Conservation (phyloP, 2,113 vertebrate genomes). For the Coregonus clupeaformis region DNA sequence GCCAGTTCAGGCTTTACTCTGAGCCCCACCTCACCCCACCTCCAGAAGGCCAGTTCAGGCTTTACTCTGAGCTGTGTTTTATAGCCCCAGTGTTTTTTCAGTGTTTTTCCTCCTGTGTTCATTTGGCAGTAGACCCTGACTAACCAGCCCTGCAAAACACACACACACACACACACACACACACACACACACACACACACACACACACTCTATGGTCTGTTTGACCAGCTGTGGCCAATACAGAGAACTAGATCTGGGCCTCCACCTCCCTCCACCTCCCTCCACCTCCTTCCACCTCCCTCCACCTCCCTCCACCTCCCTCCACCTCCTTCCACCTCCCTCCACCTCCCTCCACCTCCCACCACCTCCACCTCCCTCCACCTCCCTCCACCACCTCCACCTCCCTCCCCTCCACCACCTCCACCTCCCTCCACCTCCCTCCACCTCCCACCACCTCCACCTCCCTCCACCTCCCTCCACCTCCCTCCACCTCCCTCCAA, state of each 20-base stretch:
- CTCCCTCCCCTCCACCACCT: too few species aligned
- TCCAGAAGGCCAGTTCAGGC: too few species aligned
- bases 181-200: too few species aligned
- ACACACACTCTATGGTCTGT: slow-evolving; percentile 35
- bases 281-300: not conserved
- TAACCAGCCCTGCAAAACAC: too few species aligned
- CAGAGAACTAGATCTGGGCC: not conserved
- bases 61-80: too few species aligned
- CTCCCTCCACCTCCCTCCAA: not conserved
- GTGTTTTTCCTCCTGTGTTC: slow-evolving; percentile 28
- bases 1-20: too few species aligned
- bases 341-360: too few species aligned
- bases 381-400: too few species aligned
- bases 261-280: not conserved
- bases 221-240: slow-evolving; percentile 44
- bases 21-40: too few species aligned
- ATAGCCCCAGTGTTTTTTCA: slow-evolving; percentile 34
- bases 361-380: not conserved
- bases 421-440: not conserved
- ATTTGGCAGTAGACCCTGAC: not conserved
- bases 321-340: too few species aligned
- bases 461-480: slow-evolving; percentile 22
- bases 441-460: not conserved
- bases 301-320: too few species aligned
- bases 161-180: too few species aligned